Base-by-base conservation (phyloP, 2,888 invertebrate genomes). In the Cistogaster globosa region DNA sequence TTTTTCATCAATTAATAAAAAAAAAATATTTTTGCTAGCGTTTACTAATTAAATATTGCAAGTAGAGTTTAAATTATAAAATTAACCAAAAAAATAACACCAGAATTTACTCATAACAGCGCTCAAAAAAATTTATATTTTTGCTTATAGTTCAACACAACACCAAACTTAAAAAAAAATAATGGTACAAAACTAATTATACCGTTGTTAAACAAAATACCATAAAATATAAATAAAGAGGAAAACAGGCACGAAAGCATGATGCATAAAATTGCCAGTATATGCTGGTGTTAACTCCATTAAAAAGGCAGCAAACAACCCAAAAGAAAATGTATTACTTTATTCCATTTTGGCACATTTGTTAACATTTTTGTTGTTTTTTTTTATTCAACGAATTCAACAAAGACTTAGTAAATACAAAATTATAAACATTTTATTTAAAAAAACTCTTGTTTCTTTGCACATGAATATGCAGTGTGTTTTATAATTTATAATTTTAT, bases 181-280 rank as follows among this genome's bases (percentile, higher is more conserved):
- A n/a, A n/a, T n/a, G n/a, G n/a, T n/a, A n/a, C 0, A 48, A n/a
- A 48, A 48, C 18, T 36, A 65, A 69, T 63, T 55, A 42, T 12
- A 57, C 9, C 6, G 20, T 9, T 45, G 38, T n/a, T 3, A 5
- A 18, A 20, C 4, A 22, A 65, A 69, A 45, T 22, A 26, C 9
- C 26, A 62, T 55, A 62, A 76, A 65, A 48, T 45, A 38, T 48
- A 12, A 69, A 74, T 67, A 80, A 80, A 68, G 68, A 72, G 65
- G 58, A n/a, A 55, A 18, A 12, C 74, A 76, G 69, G 81, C 80
- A 72, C 45, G 77, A 86, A 78, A 58, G 82, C 84, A 76, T 81
- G 79, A 86, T 79, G 86, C 87, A 75, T 87, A 60, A 86, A 86
- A 87, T 84, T 83, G 82, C 48, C 68, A 68, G 67, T 58, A 36